phyloP scores from a whole-genome alignment of 2,888 invertebrate genomes.

The Eupithecia abbreviata region DNA sequence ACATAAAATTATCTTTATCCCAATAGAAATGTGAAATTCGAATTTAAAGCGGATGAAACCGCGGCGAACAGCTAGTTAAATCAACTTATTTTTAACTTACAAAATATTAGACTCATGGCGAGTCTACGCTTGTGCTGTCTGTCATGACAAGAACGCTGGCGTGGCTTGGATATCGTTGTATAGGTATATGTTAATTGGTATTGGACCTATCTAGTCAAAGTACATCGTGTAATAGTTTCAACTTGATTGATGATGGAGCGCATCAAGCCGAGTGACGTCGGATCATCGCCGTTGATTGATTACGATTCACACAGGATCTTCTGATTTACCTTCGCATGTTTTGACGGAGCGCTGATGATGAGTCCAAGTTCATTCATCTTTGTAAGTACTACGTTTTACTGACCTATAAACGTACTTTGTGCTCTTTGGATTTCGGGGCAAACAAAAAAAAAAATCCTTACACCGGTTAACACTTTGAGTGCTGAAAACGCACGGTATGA shows the following conservation, averaged over 20 bases:
- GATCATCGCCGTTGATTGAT: constrained; percentile 78
- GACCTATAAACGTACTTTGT: not conserved
- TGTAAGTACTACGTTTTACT: not conserved
- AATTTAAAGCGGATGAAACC: too few species aligned
- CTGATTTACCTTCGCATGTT: constrained; percentile 46
- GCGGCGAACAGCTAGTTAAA: too few species aligned
- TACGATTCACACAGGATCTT: constrained; percentile 52
- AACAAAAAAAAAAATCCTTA: not conserved
- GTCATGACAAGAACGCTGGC: too few species aligned
- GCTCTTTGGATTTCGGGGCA: not conserved
- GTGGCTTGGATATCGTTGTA: too few species aligned
- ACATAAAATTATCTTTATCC: too few species aligned
- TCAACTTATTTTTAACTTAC: too few species aligned
- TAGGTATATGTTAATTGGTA: not conserved
- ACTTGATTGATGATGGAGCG: constrained; percentile 75
- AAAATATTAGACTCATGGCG: too few species aligned
- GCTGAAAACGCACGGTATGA: too few species aligned
- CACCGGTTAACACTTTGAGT: too few species aligned
- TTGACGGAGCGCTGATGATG: constrained; percentile 33
- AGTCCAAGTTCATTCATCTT: not conserved
- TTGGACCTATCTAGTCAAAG: constrained; percentile 32
- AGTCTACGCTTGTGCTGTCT: too few species aligned
- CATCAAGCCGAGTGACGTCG: constrained; percentile 69
- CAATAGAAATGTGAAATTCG: too few species aligned
- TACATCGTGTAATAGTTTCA: constrained; percentile 48